Conservation (phyloP, 2,113 vertebrate genomes). For the Siniperca chuatsi region DNA sequence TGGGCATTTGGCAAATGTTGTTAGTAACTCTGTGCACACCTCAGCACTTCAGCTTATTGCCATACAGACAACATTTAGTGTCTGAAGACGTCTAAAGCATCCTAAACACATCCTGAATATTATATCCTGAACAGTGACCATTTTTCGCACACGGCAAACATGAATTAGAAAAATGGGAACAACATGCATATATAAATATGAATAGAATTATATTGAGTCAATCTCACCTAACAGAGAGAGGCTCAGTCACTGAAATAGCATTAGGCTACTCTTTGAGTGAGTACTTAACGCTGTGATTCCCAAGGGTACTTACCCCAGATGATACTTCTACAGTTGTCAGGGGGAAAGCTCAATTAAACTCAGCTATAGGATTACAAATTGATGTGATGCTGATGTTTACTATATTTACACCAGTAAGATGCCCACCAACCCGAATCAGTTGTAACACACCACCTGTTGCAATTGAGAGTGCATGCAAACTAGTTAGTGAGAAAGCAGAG, state of each 20-base stretch:
- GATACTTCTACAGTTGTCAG: background rate
- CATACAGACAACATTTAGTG: background rate
- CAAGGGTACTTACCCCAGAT: background rate
- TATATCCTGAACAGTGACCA: background rate
- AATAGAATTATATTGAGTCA: background rate
- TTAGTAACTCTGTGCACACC: background rate
- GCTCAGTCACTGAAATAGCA: background rate
- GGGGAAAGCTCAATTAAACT: background rate
- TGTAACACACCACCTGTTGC: too few species aligned
- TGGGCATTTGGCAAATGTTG: slow-evolving; percentile 9
- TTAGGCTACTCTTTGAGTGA: background rate
- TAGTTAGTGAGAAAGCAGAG: too few species aligned
- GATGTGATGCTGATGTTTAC: too few species aligned
- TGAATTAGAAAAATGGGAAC: background rate
- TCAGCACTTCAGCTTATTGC: background rate
- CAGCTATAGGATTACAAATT: too few species aligned
- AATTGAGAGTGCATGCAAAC: too few species aligned
- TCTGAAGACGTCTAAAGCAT: background rate
- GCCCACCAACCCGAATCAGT: too few species aligned
- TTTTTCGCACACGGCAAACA: background rate
- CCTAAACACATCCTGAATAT: background rate
- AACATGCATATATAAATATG: background rate
- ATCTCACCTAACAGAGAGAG: background rate
- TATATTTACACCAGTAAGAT: too few species aligned
- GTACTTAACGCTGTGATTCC: background rate